These are phyloP conservation scores for Peromyscus polionotus DNA, from an alignment of 2,113 vertebrate genomes.

Conservation along the genomic window DNA sequence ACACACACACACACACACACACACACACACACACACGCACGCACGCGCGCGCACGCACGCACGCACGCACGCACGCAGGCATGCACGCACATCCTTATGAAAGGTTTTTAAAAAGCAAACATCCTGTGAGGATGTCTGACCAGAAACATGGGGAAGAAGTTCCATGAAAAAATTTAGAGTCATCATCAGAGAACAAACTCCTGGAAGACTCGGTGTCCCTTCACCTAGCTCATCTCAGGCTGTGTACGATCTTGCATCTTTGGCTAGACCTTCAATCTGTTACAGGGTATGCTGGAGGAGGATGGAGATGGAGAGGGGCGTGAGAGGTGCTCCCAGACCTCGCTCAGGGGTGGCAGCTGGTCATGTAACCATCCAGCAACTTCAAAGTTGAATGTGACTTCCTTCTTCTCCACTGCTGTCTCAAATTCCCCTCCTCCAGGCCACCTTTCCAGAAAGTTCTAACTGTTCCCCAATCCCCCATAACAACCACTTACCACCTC, in stretches of 20 bases:
- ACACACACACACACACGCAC: background rate
- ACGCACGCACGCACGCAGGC: background rate
- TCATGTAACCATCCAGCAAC: background rate
- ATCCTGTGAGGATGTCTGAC: conserved; percentile 58
- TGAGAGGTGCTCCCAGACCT: background rate
- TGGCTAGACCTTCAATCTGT: fast-evolving
- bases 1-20: background rate
- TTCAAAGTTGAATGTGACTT: background rate
- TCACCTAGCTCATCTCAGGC: fast-evolving
- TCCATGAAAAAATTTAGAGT: conserved; percentile 52
- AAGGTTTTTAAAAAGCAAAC: background rate
- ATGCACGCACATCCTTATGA: background rate
- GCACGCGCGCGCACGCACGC: too few species aligned
- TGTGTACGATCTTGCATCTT: fast-evolving
- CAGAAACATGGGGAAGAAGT: conserved; percentile 41
- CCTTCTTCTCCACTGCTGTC: background rate
- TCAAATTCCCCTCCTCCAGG: background rate
- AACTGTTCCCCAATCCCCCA: background rate
- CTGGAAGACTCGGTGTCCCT: background rate
- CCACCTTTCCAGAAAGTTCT: background rate
- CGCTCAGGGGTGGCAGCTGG: background rate
- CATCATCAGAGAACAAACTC: conserved; percentile 42
- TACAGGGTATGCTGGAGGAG: background rate
- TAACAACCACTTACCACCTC: background rate
- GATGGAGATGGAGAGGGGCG: background rate